phyloP scores from a whole-genome alignment of 2,113 vertebrate genomes.

The Dasyurus viverrinus region DNA sequence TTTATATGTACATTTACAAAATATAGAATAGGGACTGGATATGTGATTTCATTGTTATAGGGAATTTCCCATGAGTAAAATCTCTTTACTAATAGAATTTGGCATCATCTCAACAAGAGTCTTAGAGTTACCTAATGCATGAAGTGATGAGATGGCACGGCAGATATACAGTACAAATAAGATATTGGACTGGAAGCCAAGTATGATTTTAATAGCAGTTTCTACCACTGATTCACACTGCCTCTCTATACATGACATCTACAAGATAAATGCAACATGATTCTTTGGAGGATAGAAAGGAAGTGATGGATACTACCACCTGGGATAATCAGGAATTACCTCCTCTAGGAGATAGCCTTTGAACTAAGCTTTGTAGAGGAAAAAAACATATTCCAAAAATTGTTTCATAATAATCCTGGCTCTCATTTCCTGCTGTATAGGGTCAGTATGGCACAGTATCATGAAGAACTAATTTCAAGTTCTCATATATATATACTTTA shows the following conservation, averaged over 20 bases:
- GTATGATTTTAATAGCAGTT: neutral
- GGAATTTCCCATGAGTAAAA: neutral
- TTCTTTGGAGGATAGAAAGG: neutral
- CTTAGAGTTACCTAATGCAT: neutral
- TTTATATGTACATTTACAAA: neutral
- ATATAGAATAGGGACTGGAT: neutral
- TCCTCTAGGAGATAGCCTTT: neutral
- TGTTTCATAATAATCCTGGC: neutral
- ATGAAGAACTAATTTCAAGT: neutral
- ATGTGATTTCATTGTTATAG: neutral
- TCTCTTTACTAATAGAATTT: neutral
- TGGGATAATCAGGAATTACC: neutral
- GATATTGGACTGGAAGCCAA: neutral
- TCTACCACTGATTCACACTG: neutral
- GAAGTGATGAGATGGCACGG: neutral
- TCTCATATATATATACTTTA: neutral
- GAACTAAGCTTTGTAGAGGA: neutral
- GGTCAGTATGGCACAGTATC: neutral
- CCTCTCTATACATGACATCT: neutral
- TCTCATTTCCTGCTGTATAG: neutral
- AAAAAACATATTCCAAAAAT: too few relatives aligned
- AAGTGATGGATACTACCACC: neutral
- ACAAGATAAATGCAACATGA: neutral
- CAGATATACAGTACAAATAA: too few relatives aligned
- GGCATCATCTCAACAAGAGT: neutral